phyloP scores from a whole-genome alignment of 2,797 vertebrate species.

The Hydrolagus colliei region DNA sequence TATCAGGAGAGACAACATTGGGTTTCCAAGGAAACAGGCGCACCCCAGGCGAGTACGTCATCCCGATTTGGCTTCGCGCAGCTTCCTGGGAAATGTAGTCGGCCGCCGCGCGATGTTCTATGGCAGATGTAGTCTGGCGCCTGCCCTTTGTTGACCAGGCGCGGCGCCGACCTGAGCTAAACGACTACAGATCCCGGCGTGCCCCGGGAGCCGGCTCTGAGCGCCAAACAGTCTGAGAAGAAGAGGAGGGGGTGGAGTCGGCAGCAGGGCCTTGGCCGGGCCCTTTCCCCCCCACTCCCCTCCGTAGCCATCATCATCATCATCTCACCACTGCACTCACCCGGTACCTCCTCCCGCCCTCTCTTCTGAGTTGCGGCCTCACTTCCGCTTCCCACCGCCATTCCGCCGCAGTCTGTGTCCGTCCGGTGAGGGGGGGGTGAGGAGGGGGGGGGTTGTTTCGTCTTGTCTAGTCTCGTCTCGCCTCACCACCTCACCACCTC shows the following conservation, averaged over 20 bases:
- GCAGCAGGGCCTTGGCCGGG: background rate
- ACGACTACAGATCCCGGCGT: background rate
- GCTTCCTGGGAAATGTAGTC: background rate
- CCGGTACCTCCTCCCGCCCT: background rate
- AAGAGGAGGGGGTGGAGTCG: background rate
- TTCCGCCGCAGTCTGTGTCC: background rate
- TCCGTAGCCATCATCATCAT: no score
- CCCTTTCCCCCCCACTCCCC: background rate
- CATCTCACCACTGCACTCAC: no score
- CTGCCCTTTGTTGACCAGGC: background rate
- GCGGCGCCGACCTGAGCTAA: background rate
- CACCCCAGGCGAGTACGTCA: background rate
- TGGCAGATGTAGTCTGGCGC: background rate
- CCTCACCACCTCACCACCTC: no score
- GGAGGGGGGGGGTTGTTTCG: no score
- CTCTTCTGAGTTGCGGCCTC: background rate
- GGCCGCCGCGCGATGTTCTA: background rate
- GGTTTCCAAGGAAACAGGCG: background rate
- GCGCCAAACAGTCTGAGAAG: no score
- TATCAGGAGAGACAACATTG: no score
- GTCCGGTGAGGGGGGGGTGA: no score
- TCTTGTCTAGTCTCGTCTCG: no score
- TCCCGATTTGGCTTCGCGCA: background rate
- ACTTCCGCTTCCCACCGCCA: conserved; percentile 27
- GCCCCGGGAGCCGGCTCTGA: background rate